Evolutionary conservation across 1,140 invertebrate genomes (phyloP).

Genomic region (Gonatopus flavifemur): DNA sequence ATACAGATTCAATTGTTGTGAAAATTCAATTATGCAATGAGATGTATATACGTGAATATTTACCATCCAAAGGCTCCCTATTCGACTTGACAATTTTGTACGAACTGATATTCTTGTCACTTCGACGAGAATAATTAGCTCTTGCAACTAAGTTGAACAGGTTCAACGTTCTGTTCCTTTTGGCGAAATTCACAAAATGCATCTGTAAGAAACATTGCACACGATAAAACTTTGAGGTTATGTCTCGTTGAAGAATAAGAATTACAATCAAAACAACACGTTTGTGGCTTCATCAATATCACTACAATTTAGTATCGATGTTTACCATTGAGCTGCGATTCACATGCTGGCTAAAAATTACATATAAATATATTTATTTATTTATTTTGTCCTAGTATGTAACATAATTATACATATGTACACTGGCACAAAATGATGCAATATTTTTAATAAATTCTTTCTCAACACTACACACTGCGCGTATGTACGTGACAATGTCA

Average conservation of each 20-base stretch:
- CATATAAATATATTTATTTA: too few species aligned
- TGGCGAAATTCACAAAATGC: constrained; percentile 46
- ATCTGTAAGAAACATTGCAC: constrained; percentile 38
- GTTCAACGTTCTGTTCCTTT: constrained; percentile 26
- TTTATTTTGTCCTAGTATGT: too few species aligned
- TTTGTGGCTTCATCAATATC: background rate
- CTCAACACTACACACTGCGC: too few species aligned
- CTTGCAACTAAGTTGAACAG: constrained; percentile 33
- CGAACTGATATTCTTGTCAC: constrained; percentile 41
- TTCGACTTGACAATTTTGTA: constrained; percentile 45
- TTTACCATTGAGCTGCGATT: background rate
- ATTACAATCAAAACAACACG: background rate
- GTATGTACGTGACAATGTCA: too few species aligned
- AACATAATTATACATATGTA: too few species aligned
- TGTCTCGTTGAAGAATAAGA: background rate
- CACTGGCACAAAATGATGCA: too few species aligned
- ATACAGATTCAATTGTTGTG: too few species aligned
- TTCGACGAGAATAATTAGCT: constrained; percentile 45
- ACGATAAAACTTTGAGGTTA: background rate
- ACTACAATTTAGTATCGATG: background rate
- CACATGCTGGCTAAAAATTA: constrained; percentile 1
- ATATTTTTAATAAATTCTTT: too few species aligned
- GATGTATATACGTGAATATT: constrained; percentile 6
- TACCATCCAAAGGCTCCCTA: constrained; percentile 44
- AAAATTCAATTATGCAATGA: constrained; percentile 4